Base-by-base conservation (phyloP, 2,888 invertebrate species). In the Galerucella pusilla region DNA sequence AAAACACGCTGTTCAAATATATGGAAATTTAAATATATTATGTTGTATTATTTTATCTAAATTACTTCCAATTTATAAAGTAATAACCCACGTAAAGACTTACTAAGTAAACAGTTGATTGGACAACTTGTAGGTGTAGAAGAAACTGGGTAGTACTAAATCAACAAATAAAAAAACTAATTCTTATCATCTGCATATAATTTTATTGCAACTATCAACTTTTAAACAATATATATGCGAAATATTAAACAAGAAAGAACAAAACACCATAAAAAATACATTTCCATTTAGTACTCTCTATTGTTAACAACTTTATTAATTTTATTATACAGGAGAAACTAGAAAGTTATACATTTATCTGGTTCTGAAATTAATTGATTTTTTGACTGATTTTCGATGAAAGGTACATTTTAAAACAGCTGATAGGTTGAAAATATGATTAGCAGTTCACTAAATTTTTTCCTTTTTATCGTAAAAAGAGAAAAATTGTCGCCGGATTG, bases 101-200 rank as follows among this genome's bases (percentile, higher is more conserved):
- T 57, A 57, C 57, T 57, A 57, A 16, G 20, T 57, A 20, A 57
- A 57, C 57, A n/a, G 63, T 63, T n/a, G 42, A 42, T 20, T 14
- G 28, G 45, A 11, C 64, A 16, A 45, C n/a, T 65, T 65, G 46
- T 65, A 65, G 64, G 64, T 65, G 64, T 65, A 12, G 42, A 14
- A 42, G 11, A 49, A 14, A 65, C 46, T 46, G 64, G 45, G 35
- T 45, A 35, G 16, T 65, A 42, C 54, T 45, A 65, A 65, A 46
- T 65, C 12, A 65, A 65, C n/a, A 65, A 66, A 65, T 59, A 68
- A 68, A 42, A 42, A 54, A 66, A 57, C 42, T 65, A 59, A 54
- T 57, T 67, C 66, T 46, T 66, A 72, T 72, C 72, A 66, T 66
- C 45, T 60, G 14, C 60, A 66, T 72, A 72, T 72, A 66, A 59